Conservation (phyloP, 1,140 invertebrate genomes). For the Cydia splendana region DNA sequence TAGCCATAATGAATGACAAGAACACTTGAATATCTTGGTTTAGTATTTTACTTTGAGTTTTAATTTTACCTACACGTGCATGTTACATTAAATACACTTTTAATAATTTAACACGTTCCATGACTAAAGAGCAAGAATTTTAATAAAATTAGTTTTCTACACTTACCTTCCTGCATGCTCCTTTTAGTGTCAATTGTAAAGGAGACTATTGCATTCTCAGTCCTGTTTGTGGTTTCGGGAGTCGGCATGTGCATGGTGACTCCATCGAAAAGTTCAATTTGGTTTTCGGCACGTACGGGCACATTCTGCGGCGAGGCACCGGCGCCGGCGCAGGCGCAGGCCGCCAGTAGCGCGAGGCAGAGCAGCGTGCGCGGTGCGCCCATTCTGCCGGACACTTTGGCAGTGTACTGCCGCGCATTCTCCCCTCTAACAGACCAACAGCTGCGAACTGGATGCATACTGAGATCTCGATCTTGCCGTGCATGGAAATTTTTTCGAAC, state of each 20-base stretch:
- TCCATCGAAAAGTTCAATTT: conserved; percentile 58
- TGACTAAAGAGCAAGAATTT: too few species aligned
- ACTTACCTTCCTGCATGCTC: conserved; percentile 52
- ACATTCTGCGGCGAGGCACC: conserved; percentile 20
- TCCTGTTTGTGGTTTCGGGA: conserved; percentile 41
- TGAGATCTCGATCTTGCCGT: not conserved
- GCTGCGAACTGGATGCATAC: not conserved
- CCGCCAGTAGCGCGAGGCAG: conserved; percentile 40
- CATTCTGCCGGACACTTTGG: conserved; percentile 57
- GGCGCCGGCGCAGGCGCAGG: conserved; percentile 24
- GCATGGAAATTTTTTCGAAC: conserved; percentile 15
- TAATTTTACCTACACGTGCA: too few species aligned
- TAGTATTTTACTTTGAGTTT: too few species aligned
- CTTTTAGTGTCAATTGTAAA: conserved; percentile 54
- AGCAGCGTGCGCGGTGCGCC: conserved; percentile 47
- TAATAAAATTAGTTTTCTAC: not conserved
- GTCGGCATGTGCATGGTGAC: conserved; percentile 54
- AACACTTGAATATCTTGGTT: too few species aligned
- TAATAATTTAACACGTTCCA: not conserved
- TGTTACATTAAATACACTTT: not conserved
- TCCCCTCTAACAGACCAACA: conserved; percentile 47
- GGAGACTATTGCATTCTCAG: conserved; percentile 48
- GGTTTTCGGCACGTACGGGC: conserved; percentile 38
- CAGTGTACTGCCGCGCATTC: conserved; percentile 42
- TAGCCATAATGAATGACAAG: too few species aligned